Evolutionary conservation across 2,888 invertebrate species (phyloP).

Genomic region (Trachelus troglodyta): DNA sequence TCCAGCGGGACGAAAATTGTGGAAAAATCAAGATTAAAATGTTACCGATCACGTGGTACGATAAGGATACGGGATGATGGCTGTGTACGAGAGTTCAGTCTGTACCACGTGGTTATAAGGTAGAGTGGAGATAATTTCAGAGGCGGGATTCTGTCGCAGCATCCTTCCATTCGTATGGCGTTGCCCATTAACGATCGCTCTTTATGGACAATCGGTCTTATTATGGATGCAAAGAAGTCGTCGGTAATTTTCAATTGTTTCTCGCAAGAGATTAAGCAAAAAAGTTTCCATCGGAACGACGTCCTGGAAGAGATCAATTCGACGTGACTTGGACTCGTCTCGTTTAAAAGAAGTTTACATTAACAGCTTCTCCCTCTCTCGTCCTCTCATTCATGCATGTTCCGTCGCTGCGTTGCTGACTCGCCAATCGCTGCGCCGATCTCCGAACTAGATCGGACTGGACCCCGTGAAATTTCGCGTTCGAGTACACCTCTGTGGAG

Average conservation of each 20-base stretch:
- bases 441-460: background rate
- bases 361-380: background rate
- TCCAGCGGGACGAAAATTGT: background rate
- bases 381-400: background rate
- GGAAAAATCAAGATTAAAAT: background rate
- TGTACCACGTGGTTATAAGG: background rate
- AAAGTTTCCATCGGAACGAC: background rate
- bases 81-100: background rate
- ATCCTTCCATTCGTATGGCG: background rate
- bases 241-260: slow-evolving; percentile 46
- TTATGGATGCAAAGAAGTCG: slow-evolving; percentile 44
- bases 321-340: background rate
- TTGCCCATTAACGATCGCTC: slow-evolving; percentile 39
- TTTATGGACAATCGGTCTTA: slow-evolving; percentile 43
- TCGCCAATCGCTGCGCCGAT: background rate
- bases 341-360: background rate
- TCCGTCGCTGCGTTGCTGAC: background rate
- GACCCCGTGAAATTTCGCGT: background rate
- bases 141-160: background rate
- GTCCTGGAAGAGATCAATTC: background rate
- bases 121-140: background rate
- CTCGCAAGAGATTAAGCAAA: slow-evolving; percentile 6
- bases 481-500: background rate
- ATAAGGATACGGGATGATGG: background rate
- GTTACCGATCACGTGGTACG: background rate